Evolutionary conservation across 2,113 vertebrate species (phyloP).

Genomic region (Sarotherodon lohbergeri): DNA sequence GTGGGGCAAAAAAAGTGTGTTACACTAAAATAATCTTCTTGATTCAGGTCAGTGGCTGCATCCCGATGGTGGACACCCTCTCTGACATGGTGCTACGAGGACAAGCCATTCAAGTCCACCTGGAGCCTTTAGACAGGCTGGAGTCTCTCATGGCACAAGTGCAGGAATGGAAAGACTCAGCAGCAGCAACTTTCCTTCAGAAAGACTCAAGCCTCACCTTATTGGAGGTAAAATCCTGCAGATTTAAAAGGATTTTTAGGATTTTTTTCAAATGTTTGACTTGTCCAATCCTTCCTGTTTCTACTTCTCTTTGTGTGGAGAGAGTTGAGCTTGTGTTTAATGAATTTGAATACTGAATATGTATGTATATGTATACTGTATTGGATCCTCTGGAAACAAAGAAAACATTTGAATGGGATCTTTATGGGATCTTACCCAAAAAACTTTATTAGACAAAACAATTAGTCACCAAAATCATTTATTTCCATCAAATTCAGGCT

Average conservation of each 20-base stretch:
- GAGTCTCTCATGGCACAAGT: slow-evolving; percentile 83
- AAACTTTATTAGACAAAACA: neutral
- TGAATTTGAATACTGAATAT: neutral
- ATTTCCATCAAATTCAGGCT: neutral
- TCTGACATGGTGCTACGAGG: slow-evolving; percentile 82
- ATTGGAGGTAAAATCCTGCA: slow-evolving; percentile 79
- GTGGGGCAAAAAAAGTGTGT: neutral
- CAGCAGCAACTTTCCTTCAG: slow-evolving; percentile 79
- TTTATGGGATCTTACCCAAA: neutral
- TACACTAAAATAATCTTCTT: neutral
- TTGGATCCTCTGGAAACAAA: neutral
- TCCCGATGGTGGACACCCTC: slow-evolving; percentile 76
- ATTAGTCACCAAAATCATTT: neutral
- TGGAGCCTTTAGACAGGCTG: slow-evolving; percentile 83
- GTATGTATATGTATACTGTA: neutral
- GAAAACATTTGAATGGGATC: neutral
- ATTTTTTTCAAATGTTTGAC: neutral
- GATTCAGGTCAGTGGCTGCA: slow-evolving; percentile 75
- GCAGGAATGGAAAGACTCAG: slow-evolving; percentile 87
- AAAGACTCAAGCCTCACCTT: slow-evolving; percentile 81
- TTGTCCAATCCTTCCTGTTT: neutral
- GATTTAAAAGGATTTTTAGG: neutral
- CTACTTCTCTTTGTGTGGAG: neutral
- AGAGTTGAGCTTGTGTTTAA: neutral
- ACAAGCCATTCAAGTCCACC: slow-evolving; percentile 82